phyloP scores from a whole-genome alignment of 2,113 vertebrate species.

The Myocastor coypus region DNA sequence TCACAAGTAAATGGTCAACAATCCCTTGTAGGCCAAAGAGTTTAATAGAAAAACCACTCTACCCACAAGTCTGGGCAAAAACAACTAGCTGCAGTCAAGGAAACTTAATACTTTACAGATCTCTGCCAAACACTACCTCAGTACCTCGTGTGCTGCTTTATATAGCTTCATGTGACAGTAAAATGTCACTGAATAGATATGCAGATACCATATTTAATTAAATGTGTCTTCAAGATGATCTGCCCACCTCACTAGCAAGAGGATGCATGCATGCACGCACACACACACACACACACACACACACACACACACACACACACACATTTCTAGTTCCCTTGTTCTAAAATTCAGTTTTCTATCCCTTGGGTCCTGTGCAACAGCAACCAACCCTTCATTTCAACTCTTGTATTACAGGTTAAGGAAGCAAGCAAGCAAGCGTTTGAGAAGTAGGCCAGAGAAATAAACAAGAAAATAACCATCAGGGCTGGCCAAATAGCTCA shows the following conservation, averaged over 20 bases:
- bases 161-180: no score
- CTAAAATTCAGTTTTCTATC: background rate
- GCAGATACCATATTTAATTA: background rate
- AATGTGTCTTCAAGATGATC: background rate
- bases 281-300: background rate
- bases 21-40: background rate
- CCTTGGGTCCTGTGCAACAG: background rate
- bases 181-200: background rate
- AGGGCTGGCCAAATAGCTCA: no score
- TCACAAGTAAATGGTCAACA: background rate
- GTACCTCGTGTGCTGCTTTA: background rate
- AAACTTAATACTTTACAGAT: background rate
- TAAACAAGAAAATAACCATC: background rate
- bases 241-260: no score
- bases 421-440: background rate
- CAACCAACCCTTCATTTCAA: background rate
- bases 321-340: background rate
- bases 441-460: background rate
- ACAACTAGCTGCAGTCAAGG: background rate
- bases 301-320: background rate
- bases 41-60: slow-evolving; percentile 27
- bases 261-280: background rate
- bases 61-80: background rate
- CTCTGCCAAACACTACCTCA: background rate
- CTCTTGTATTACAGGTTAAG: background rate